Conservation (phyloP, 2,113 vertebrate species). For the Mugil cephalus region DNA sequence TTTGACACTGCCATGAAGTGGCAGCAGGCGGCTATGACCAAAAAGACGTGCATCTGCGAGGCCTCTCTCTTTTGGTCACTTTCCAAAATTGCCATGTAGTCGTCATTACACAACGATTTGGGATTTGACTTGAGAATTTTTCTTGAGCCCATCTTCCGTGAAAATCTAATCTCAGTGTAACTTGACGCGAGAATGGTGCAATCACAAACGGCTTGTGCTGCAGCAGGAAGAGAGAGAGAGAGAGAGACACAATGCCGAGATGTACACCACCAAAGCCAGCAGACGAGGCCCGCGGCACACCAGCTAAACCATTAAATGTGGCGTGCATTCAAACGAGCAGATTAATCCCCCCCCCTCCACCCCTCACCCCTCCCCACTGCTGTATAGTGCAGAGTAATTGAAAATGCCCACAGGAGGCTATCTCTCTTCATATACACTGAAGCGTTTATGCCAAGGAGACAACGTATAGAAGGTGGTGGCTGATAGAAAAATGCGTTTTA, state of each 20-base stretch:
- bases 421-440: constrained; percentile 64
- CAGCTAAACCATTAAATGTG: constrained; percentile 79
- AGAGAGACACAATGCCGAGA: constrained; percentile 60
- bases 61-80: constrained; percentile 20
- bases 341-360: constrained; percentile 80
- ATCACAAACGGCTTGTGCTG: constrained; percentile 59
- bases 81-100: constrained; percentile 14
- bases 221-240: constrained; percentile 40
- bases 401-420: constrained; percentile 79
- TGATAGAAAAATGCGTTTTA: constrained; percentile 56
- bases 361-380: constrained; percentile 66
- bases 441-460: constrained; percentile 52
- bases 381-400: constrained; percentile 77
- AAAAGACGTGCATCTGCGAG: no score
- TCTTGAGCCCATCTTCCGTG: constrained; percentile 36
- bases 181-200: constrained; percentile 52
- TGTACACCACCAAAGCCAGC: constrained; percentile 65
- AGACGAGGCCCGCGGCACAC: constrained; percentile 73
- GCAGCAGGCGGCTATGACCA: no score
- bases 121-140: constrained; percentile 55
- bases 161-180: constrained; percentile 53
- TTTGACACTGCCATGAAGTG: no score
- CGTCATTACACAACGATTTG: constrained; percentile 50
- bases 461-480: constrained; percentile 53
- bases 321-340: constrained; percentile 80